Evolutionary conservation across 2,797 vertebrate species (phyloP), one percentile per base, ranked within the genome.

Genomic region (Platyrinchus mystaceus): DNA sequence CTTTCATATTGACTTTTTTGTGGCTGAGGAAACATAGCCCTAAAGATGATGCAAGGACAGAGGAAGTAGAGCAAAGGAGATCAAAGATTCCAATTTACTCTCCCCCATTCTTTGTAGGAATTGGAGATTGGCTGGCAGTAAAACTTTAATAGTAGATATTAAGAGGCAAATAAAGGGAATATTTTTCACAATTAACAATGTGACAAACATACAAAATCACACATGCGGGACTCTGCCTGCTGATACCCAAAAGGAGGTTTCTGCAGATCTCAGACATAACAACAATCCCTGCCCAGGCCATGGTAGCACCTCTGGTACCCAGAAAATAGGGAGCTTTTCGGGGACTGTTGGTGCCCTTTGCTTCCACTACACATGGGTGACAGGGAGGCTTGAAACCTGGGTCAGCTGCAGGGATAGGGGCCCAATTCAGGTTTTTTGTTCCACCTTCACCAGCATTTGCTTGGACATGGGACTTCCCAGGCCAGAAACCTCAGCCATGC

Each of bases 71-170:
- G 60, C 56, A 85, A 79, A 79, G 39, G 55, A 95, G 39, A 94
- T 47, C 79, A 89, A 91, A 92, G 59, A 93, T 66, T 85, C 52
- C 79, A 77, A 80, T 89, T 86, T 87, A 64, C 28, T 90, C 67
- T 87, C 74, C 37, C 41, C 24, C 22, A 20, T 79, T 83, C 32
- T 50, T 90, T 87, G 53, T 20, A 94, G 58, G 63, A 94, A 68
- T 52, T 90, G 37, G 43, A 93, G 70, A 90, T 60, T 3, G 1
- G 26, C 59, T 12, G 2, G 58, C 87, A 90, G 59, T 84, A 84
- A 94, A 93, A 30, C 70, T 66, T 63, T 89, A 75, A 43, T 30
- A 81, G 58, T 8, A 67, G 66, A 55, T 21, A 92, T 86, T 86
- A 90, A 93, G 89, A 92, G 70, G 39, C 34, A 94, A 94, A 90